phyloP scores from a whole-genome alignment of 2,888 invertebrate species.

The Mactromeris polynyma region DNA sequence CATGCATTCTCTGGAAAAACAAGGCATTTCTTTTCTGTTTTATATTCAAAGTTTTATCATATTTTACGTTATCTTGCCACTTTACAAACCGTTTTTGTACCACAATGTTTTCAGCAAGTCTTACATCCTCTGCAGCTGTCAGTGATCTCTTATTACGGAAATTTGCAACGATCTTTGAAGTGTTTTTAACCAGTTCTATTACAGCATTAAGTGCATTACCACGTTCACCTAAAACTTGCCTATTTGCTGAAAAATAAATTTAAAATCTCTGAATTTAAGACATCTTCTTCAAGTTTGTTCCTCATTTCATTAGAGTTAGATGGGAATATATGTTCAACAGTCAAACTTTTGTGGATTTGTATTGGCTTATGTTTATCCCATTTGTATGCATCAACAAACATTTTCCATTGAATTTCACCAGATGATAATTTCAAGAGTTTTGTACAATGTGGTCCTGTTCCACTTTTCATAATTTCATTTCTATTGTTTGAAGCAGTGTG shows the following conservation, averaged over 20 bases:
- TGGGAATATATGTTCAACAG: not conserved
- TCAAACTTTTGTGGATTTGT: not conserved
- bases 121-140: not conserved
- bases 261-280: not conserved
- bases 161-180: not conserved
- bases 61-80: constrained; percentile 1
- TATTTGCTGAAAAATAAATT: not conserved
- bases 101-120: not conserved
- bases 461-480: not conserved
- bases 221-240: not conserved
- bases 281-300: not conserved
- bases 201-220: not conserved
- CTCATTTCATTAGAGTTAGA: not conserved
- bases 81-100: constrained; percentile 16
- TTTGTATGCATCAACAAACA: not conserved
- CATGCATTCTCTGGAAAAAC: not conserved
- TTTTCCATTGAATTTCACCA: constrained; percentile 2
- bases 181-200: not conserved
- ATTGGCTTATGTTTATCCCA: not conserved
- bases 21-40: not conserved
- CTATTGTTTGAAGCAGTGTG: not conserved
- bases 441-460: not conserved
- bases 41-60: not conserved
- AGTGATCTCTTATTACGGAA: constrained; percentile 15
- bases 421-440: not conserved